phyloP scores from a whole-genome alignment of 2,888 invertebrate genomes.

The Osedax frankpressi region DNA sequence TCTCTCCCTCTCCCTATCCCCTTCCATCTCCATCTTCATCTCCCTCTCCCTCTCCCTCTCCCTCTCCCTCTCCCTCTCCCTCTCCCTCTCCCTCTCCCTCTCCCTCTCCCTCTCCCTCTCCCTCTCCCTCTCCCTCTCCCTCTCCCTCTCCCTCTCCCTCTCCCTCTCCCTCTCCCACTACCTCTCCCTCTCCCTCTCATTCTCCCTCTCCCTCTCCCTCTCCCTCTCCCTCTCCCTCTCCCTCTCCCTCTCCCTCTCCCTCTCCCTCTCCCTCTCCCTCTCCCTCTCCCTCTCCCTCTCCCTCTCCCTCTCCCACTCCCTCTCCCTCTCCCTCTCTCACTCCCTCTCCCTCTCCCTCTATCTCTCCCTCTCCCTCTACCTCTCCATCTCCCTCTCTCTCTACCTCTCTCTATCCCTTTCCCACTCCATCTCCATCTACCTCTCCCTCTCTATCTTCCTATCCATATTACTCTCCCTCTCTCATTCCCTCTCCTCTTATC shows the following conservation, averaged over 20 bases:
- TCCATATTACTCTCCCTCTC: neutral
- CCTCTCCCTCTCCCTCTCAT: neutral
- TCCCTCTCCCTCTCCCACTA: neutral
- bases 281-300: neutral
- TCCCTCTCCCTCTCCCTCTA: neutral
- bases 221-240: neutral
- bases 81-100: neutral
- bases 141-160: neutral
- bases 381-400: neutral
- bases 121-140: neutral
- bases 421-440: neutral
- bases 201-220: neutral
- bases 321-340: neutral
- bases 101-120: neutral
- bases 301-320: neutral
- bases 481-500: conserved; percentile 1
- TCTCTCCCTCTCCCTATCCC: neutral
- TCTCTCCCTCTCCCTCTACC: neutral
- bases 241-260: neutral
- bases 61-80: neutral
- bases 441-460: neutral
- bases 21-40: neutral
- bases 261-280: neutral
- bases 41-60: neutral
- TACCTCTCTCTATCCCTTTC: neutral